phyloP scores from a whole-genome alignment of 1,140 invertebrate genomes.

The Drosophila bocqueti region DNA sequence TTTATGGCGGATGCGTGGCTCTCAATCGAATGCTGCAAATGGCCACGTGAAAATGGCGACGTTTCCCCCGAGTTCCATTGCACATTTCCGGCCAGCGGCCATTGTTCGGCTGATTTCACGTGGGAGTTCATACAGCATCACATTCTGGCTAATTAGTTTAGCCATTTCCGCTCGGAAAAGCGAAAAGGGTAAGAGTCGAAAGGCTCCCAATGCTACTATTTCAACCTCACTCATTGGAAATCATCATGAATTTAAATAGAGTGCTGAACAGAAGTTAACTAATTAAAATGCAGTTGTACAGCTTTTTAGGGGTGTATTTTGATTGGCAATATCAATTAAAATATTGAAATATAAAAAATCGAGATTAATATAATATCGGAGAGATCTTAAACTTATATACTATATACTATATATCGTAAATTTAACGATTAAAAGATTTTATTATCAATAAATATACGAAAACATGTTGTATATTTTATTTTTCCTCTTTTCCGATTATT shows the following conservation, averaged over 20 bases:
- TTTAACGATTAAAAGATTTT: too few species aligned
- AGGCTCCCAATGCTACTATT: neutral
- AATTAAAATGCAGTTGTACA: conserved; percentile 5
- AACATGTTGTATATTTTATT: too few species aligned
- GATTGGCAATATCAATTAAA: too few species aligned
- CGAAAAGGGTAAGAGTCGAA: neutral
- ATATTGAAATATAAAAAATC: too few species aligned
- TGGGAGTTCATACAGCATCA: conserved; percentile 21
- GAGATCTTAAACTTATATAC: too few species aligned
- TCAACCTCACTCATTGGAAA: neutral
- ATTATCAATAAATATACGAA: too few species aligned
- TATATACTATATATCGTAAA: too few species aligned
- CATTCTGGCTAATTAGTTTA: conserved; percentile 21
- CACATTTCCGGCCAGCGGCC: conserved; percentile 29
- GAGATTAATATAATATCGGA: too few species aligned
- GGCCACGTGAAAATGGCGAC: conserved; percentile 2
- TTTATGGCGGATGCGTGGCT: conserved; percentile 26
- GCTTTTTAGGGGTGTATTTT: neutral
- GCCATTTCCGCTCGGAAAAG: conserved; percentile 12
- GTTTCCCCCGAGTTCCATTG: conserved; percentile 16
- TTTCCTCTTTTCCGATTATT: too few species aligned
- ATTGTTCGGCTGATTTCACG: conserved; percentile 36
- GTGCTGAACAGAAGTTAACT: conserved; percentile 42
- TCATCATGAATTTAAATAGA: conserved; percentile 6
- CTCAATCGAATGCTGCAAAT: conserved; percentile 42